Conservation (phyloP, 2,888 invertebrate species). For the Hemithea aestivaria region DNA sequence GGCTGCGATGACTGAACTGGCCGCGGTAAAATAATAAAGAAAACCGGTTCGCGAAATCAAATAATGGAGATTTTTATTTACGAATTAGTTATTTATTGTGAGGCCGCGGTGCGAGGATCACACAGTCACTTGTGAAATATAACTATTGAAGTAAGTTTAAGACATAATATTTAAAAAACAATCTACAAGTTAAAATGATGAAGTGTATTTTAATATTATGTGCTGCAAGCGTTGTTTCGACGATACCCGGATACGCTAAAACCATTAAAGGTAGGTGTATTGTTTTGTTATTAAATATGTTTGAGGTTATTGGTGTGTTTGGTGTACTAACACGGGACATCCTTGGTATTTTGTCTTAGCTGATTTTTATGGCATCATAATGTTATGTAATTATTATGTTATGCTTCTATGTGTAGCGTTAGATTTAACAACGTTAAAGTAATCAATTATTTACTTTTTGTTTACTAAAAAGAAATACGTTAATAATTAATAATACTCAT, state of each 20-base stretch:
- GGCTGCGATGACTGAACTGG: conserved; percentile 13
- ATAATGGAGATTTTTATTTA: conserved; percentile 10
- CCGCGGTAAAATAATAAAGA: conserved; percentile 6
- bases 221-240: conserved; percentile 21
- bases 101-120: conserved; percentile 8
- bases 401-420: too few relatives aligned
- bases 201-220: conserved; percentile 22
- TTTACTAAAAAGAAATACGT: too few relatives aligned
- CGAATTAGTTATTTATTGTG: conserved; percentile 6
- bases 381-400: too few relatives aligned
- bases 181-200: conserved; percentile 24
- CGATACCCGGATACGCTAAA: conserved; percentile 24
- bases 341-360: background rate
- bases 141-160: too few relatives aligned
- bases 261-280: too few relatives aligned
- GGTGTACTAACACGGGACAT: conserved; percentile 10
- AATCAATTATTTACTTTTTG: too few relatives aligned
- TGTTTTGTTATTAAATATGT: too few relatives aligned
- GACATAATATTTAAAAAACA: too few relatives aligned
- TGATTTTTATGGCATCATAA: too few relatives aligned
- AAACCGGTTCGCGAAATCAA: conserved; percentile 23
- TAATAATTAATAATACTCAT: too few relatives aligned
- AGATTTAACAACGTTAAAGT: too few relatives aligned
- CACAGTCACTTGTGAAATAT: too few relatives aligned
- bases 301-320: conserved; percentile 5